These are phyloP conservation scores for Formica aserva DNA, from an alignment of 2,888 invertebrate species.

Conservation along the genomic window DNA sequence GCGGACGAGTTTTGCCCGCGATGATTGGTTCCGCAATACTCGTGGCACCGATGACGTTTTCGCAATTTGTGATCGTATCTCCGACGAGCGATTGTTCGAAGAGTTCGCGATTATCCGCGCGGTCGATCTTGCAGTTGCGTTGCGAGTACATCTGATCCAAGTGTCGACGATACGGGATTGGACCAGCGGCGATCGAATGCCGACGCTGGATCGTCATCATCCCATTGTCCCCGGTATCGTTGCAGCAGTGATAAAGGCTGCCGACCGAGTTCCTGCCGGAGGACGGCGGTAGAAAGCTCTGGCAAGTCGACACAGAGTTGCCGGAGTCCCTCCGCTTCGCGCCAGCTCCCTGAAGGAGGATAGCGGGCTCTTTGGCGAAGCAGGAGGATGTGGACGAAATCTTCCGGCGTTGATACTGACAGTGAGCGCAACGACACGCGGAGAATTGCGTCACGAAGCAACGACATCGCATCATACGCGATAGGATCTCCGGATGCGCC, in stretches of 20 bases:
- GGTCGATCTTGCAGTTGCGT: constrained; percentile 64
- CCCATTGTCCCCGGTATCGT: constrained; percentile 54
- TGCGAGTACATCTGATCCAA: constrained; percentile 75
- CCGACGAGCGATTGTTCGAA: constrained; percentile 73
- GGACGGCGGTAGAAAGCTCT: constrained; percentile 77
- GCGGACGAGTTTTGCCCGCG: constrained; percentile 53
- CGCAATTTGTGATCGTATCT: constrained; percentile 51
- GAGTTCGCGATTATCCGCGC: constrained; percentile 65
- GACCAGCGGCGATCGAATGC: constrained; percentile 44
- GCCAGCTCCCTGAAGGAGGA: constrained; percentile 31
- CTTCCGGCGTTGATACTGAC: constrained; percentile 69
- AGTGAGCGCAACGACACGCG: constrained; percentile 68
- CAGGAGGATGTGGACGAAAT: constrained; percentile 67
- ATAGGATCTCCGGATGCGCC: constrained; percentile 70
- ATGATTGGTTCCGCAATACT: constrained; percentile 60
- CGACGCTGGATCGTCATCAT: constrained; percentile 42
- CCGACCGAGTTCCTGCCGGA: constrained; percentile 75
- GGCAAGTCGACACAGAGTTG: constrained; percentile 80
- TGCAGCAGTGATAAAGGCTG: constrained; percentile 61
- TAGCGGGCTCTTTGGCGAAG: constrained; percentile 59
- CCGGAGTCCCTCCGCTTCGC: constrained; percentile 76
- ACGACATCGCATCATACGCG: constrained; percentile 61
- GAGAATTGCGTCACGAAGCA: constrained; percentile 64
- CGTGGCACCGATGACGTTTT: constrained; percentile 34
- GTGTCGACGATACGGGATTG: constrained; percentile 71